A percentile compares a stretch with the other conserved stretches of the same genome.
Evolutionary conservation across 2,797 vertebrate genomes (phyloP).

Genomic region (Thalassophryne amazonica): DNA sequence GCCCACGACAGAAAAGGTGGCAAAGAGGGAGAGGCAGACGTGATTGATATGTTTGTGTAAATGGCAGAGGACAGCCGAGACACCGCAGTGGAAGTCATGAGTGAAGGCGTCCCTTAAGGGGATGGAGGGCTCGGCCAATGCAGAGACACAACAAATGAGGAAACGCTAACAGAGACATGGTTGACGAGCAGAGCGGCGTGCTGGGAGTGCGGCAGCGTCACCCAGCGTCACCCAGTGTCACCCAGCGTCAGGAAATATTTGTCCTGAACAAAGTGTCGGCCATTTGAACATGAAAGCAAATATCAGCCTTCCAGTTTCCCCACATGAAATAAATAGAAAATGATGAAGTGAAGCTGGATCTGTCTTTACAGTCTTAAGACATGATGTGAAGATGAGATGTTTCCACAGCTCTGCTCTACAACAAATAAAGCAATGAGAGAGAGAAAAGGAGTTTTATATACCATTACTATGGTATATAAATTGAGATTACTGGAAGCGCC

Average conservation of each 20-base stretch:
- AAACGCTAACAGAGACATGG: conserved; percentile 47
- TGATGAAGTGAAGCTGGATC: not conserved
- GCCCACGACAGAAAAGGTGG: conserved; percentile 61
- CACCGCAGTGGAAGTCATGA: conserved; percentile 61
- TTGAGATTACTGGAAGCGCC: no score
- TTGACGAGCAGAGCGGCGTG: conserved; percentile 37
- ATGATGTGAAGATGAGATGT: not conserved
- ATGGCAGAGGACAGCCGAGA: conserved; percentile 62
- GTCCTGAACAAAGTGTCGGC: conserved; percentile 25
- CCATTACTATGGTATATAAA: no score
- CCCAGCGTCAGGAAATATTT: conserved; percentile 48
- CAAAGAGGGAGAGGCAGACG: conserved; percentile 55
- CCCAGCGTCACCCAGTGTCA: no score
- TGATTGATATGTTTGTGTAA: conserved; percentile 78
- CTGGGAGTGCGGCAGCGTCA: conserved; percentile 1
- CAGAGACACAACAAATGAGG: conserved; percentile 46
- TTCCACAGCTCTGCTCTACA: no score
- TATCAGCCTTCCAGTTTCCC: not conserved
- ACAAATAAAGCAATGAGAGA: no score
- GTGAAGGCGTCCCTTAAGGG: conserved; percentile 54
- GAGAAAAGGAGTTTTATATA: no score
- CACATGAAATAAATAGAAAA: conserved; percentile 2
- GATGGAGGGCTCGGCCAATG: conserved; percentile 32
- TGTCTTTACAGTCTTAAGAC: not conserved
- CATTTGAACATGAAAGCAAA: not conserved